These are phyloP conservation scores for Serinus canaria DNA, from an alignment of 2,113 vertebrate species.

Conservation along the genomic window DNA sequence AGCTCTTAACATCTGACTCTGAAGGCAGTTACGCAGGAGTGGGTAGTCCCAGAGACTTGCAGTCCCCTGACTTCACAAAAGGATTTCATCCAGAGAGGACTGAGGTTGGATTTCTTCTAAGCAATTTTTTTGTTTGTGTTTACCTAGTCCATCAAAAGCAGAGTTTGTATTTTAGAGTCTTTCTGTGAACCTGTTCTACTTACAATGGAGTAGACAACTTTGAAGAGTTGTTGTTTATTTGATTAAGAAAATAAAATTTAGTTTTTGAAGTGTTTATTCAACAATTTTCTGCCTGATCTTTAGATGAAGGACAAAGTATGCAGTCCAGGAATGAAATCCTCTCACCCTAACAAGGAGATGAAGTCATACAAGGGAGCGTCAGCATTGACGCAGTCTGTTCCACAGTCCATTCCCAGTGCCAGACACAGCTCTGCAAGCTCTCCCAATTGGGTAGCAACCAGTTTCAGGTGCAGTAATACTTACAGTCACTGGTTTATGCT, in stretches of 20 bases:
- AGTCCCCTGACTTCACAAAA: slow-evolving; percentile 84
- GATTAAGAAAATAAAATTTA: background rate
- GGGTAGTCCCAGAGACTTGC: slow-evolving; percentile 88
- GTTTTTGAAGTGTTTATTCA: background rate
- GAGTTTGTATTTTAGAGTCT: background rate
- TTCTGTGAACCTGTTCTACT: background rate
- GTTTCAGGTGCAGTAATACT: slow-evolving; percentile 71
- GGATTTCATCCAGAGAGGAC: slow-evolving; percentile 71
- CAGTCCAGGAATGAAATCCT: slow-evolving; percentile 63
- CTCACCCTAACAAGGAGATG: slow-evolving; percentile 72
- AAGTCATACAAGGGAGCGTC: slow-evolving; percentile 65
- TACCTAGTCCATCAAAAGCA: background rate
- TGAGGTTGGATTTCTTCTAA: slow-evolving; percentile 75
- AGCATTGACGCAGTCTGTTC: slow-evolving; percentile 69
- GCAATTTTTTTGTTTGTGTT: background rate
- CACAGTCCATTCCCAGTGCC: slow-evolving; percentile 75
- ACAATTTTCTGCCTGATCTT: background rate
- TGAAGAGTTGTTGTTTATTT: background rate
- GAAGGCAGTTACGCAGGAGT: slow-evolving; percentile 90
- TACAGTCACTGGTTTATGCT: background rate
- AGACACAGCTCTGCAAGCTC: slow-evolving; percentile 48
- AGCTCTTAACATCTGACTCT: slow-evolving; percentile 91
- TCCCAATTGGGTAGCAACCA: slow-evolving; percentile 69
- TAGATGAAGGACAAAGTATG: slow-evolving; percentile 75
- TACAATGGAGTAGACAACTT: background rate